Evolutionary conservation across 2,888 invertebrate species (phyloP).

Genomic region (Disparrhopalites patrizii): DNA sequence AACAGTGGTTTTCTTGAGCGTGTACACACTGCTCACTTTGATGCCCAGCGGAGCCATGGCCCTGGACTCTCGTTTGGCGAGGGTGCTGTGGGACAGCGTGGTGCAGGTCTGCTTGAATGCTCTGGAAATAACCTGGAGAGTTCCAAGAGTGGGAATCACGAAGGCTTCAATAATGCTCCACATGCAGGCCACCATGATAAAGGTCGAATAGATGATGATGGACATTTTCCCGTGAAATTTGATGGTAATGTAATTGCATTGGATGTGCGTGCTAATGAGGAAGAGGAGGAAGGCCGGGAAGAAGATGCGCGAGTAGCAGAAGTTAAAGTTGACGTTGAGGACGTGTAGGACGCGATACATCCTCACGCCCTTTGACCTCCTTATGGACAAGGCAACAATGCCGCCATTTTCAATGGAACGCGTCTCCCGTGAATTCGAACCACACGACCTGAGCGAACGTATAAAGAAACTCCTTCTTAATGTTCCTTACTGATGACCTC

Average conservation of each 20-base stretch:
- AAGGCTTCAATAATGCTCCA: neutral
- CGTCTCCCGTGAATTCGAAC: neutral
- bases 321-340: neutral
- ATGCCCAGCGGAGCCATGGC: neutral
- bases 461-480: no score
- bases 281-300: neutral
- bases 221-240: neutral
- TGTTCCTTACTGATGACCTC: no score
- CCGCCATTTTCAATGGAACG: neutral
- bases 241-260: neutral
- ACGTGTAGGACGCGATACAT: neutral
- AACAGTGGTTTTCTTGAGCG: neutral
- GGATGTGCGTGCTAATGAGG: neutral
- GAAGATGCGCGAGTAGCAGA: neutral
- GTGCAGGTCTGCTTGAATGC: neutral
- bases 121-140: neutral
- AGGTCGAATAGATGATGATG: neutral
- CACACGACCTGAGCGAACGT: no score
- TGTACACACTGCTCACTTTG: neutral
- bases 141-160: neutral
- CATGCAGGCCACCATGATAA: neutral
- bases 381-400: no score
- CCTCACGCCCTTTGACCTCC: no score
- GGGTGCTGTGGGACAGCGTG: neutral
- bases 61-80: neutral